Evolutionary conservation across 2,113 vertebrate species (phyloP), one percentile per base, ranked within the genome.

Genomic region (Xenopus laevis): DNA sequence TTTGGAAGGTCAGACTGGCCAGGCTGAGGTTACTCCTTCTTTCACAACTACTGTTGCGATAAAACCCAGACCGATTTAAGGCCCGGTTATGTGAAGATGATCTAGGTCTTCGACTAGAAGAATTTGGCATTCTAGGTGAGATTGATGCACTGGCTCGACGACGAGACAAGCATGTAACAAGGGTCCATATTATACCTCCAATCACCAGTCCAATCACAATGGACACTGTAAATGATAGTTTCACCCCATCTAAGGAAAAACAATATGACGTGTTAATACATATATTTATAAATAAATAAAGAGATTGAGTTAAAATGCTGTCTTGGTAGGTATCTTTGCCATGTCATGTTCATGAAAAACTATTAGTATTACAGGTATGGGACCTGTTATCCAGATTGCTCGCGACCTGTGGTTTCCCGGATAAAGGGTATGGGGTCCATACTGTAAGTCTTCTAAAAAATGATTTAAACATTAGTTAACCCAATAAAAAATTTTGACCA

Each of bases 21-120:
- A 99, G 84, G 80, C 95, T 98, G 81, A 97, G 96, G 85, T 98
- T 98, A 88, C 96, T 98, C 1, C 95, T 90, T 1, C 94, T 91
- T 69, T 99, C 97, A 0, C 93, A 94, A 84, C 91, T 93, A 73
- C 92, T 95, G 86, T 93, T 93, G 66, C 94, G 96, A 80, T 94
- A 94, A 72, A 97, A 96, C 0, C 92, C 94, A 4, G 90, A 90
- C 23, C 93, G 91, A 78, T 79, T 68, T 0, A 89, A 83, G 4
- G 88, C 45, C 0, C 89, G 87, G 33, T 77, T 67, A 0, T 83
- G 79, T 6, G 89, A 77, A 3, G 80, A 64, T 1, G 89, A 78
- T 72, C 93, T 89, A 0, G 89, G 77, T 1, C 88, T 87, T 13
- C 88, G 89, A 44, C 77, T 79, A 1, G 86, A 85, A 52, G 81